Evolutionary conservation across 2,888 invertebrate genomes (phyloP).

Genomic region (Chymomyza caudatula): DNA sequence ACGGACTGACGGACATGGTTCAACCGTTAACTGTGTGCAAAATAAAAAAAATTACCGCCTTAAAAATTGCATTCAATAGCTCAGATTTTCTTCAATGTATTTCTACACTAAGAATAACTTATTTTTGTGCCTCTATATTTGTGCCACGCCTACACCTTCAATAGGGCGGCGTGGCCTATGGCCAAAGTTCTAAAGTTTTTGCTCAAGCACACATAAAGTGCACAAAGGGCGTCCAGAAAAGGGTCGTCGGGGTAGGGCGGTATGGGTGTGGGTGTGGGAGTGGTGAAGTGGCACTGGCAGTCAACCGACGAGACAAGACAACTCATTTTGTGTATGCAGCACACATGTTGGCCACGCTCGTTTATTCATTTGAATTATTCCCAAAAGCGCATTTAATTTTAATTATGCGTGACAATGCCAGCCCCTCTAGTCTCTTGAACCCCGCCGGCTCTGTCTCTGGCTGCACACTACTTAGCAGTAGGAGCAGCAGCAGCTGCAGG

Average conservation of each 20-base stretch:
- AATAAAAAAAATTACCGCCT: too few species aligned
- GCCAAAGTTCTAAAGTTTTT: conserved; percentile 47
- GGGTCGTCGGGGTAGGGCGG: not conserved
- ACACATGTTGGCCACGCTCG: conserved; percentile 62
- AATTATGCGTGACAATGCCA: conserved; percentile 76
- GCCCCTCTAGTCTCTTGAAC: too few species aligned
- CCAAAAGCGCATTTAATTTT: conserved; percentile 77
- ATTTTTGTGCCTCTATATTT: not conserved
- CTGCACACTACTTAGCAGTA: too few species aligned
- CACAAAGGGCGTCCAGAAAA: too few species aligned
- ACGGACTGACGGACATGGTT: too few species aligned
- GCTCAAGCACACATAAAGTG: conserved; percentile 15
- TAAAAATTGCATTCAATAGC: too few species aligned
- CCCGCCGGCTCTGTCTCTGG: too few species aligned
- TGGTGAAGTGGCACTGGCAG: not conserved
- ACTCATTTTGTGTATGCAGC: conserved; percentile 68
- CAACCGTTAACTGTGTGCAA: too few species aligned
- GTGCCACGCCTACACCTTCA: conserved; percentile 32
- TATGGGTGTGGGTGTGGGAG: conserved; percentile 12
- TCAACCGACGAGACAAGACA: conserved; percentile 13
- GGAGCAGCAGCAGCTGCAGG: too few species aligned
- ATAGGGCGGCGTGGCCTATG: not conserved
- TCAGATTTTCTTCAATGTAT: too few species aligned
- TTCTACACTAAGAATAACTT: too few species aligned
- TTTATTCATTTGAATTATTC: conserved; percentile 75